A percentile compares a stretch with the other conserved stretches of the same genome.
Conservation (phyloP, 2,113 vertebrate species). For the Sisor rabdophorus region DNA sequence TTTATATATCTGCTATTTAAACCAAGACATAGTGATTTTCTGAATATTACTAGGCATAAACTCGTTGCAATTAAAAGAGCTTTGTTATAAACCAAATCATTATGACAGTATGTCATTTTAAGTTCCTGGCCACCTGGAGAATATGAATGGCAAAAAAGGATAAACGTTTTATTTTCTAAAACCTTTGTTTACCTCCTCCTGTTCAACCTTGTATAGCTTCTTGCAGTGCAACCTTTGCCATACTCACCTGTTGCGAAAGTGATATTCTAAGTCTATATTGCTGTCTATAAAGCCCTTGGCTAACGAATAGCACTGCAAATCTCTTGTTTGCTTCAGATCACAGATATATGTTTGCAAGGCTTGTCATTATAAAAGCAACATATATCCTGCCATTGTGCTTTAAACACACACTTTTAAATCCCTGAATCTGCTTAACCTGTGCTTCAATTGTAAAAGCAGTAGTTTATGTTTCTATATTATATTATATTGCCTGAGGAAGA, state of each 20-base stretch:
- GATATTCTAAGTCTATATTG: conserved; percentile 77
- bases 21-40: neutral
- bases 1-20: neutral
- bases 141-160: conserved; percentile 50
- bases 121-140: conserved; percentile 47
- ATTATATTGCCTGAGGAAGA: conserved; percentile 3
- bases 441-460: conserved; percentile 8
- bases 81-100: conserved; percentile 23
- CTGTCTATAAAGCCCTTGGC: conserved; percentile 71
- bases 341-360: conserved; percentile 54
- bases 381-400: conserved; percentile 46
- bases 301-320: conserved; percentile 77
- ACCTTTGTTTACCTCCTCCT: conserved; percentile 50
- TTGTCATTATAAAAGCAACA: conserved; percentile 39
- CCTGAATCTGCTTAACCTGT: conserved; percentile 11
- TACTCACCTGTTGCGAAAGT: conserved; percentile 73
- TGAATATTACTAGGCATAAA: neutral
- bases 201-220: conserved; percentile 40
- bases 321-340: conserved; percentile 33
- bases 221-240: conserved; percentile 58
- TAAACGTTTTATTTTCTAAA: conserved; percentile 35
- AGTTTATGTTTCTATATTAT: conserved; percentile 14
- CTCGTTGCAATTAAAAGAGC: neutral
- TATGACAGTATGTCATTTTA: conserved; percentile 25
- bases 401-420: conserved; percentile 44